Base-by-base conservation (phyloP, 2,888 invertebrate species). In the Priocnemis perturbator region DNA sequence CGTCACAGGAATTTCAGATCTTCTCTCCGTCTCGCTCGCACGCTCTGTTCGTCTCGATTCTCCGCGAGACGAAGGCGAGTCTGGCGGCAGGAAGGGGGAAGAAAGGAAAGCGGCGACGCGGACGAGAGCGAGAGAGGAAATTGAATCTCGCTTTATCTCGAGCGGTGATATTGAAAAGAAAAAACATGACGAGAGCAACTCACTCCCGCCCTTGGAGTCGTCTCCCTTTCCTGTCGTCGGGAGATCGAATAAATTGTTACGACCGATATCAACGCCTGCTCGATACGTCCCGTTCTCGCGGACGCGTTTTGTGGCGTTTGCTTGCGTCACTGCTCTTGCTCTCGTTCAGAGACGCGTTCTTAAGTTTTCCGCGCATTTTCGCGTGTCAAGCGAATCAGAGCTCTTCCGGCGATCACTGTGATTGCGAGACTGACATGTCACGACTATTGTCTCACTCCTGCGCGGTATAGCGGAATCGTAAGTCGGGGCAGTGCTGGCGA, bases 101-200 rank as follows among this genome's bases (percentile, higher is more conserved):
- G 50, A 52, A 55, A 50, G 44, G 56, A 15, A 61, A 57, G 60
- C 19, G 4, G 7, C 2, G 1, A 37, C 63, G 52, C 64, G 26
- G 57, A 53, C 64, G 48, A 62, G 67, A 67, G 74, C 75, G 76
- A 78, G 67, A 79, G 78, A 85, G 84, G 85, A 86, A 88, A 88
- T 88, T 88, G 87, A 87, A 87, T 87, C 83, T 84, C 76, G 82
- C 82, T 85, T 85, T 87, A 87, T 88, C 87, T 86, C 69, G 76
- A 78, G 74, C 73, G 73, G 50, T 69, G 79, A 78, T 81, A 81
- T 81, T 78, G 77, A 71, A 73, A 74, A 66, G 72, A 71, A 78
- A 64, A 26, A 47, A 57, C 50, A 72, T 62, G 50, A 11, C 63
- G 58, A 59, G 64, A 67, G 60, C 74, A 73, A 75, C 73, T 67